Base-by-base conservation (phyloP, 1,140 invertebrate species). In the Bombus picipes region DNA sequence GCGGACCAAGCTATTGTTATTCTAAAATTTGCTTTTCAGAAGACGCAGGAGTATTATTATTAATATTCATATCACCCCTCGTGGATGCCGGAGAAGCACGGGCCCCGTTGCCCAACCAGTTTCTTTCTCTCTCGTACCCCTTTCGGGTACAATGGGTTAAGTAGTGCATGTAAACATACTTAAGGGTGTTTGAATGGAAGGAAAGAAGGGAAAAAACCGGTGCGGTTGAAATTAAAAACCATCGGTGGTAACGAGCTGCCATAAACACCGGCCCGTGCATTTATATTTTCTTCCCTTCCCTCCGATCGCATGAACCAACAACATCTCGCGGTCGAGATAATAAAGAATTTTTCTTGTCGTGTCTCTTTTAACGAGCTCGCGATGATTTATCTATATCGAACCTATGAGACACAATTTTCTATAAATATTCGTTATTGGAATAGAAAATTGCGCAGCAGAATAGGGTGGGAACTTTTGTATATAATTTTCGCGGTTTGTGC, bases 91-190 rank as follows among this genome's bases (percentile, higher is more conserved):
- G 13, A 3, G 13, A 15, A 10, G n/a, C 37, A 13, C 12, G 28
- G n/a, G 28, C 22, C 53, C n/a, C 22, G 22, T 25, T 28, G 34
- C 1, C 18, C 32, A 32, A 13, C 41, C 47, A 37, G 62, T 34
- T 59, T 71, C 66, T 43, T 83, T 25, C 65, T n/a, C 43, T 39
- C 12, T 43, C 13, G n/a, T 43, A 8, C 53, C 68, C 43, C 34
- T 81, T 74, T 34, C 78, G 68, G 59, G 37, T 53, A 82, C 73
- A 83, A 86, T 83, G 72, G 78, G 73, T 83, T 77, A 77, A 82
- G 47, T 77, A 74, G 62, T 41, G 66, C 84, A 32, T 77, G 80
- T 77, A 83, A 86, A 86, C 73, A 76, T 83, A 77, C 72, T 83
- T 76, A 71, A 83, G 73, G 72, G 72, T 4, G 34, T 43, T 32